Base-by-base conservation (phyloP, 2,113 vertebrate species). In the Chaetodon trifascialis region DNA sequence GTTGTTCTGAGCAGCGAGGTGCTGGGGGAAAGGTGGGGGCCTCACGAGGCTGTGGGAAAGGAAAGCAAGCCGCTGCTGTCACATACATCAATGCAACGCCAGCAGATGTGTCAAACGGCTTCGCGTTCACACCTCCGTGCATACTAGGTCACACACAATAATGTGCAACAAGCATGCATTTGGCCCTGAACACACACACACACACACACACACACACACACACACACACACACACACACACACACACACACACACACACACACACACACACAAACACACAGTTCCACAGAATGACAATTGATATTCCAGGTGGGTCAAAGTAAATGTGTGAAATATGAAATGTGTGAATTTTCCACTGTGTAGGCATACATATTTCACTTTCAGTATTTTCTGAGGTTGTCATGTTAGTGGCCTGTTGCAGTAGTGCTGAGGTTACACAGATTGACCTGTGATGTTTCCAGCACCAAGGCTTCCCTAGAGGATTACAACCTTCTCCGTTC, bases 61-160 rank as follows among this genome's bases (percentile, higher is more conserved):
- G 86, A 92, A 90, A 77, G 86, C 85, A 70, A 88, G 84, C 74
- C 82, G 82, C 66, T 42, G 79, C 90, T 91, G 87, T 92, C 87
- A 88, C 90, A 76, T 89, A 91, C 91, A 86, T 91, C 86, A 90
- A 86, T 83, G 82, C 90, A 42, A 86, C 83, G 58, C 80, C 89
- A 92, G 86, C 89, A 92, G 91, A 94, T 90, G 92, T 94, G 93
- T 93, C 91, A 94, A 94, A 94, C 90, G 86, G 72, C 84, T 93
- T 65, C 5, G 40, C n/a, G 6, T 93, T 94, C 92, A 94, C 93
- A 94, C 94, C 89, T 93, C 78, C 7, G 52, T 86, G 92, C 82
- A 79, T 60, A 65, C 79, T 52, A 83, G 60, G 79, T 71, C 19
- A 42, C 79, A 73, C 85, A 86, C 73, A 88, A 73, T 80, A 64